These are phyloP conservation scores for Planococcus citri DNA, from an alignment of 1,140 invertebrate genomes.

Conservation along the genomic window DNA sequence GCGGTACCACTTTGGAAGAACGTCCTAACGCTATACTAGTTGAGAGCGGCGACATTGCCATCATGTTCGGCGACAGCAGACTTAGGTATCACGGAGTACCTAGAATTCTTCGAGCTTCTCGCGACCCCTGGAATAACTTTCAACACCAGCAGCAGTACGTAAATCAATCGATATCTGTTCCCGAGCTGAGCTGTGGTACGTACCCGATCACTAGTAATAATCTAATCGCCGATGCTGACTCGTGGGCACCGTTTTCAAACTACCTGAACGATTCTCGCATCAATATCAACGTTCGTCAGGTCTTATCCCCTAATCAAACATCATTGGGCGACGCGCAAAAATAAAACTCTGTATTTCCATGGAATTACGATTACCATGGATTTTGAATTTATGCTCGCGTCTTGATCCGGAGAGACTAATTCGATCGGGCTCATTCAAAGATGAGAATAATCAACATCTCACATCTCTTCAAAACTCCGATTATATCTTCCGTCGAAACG, in stretches of 20 bases:
- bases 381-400: too few relatives aligned
- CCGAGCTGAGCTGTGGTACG: background rate
- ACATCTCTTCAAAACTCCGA: constrained; percentile 15
- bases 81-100: constrained; percentile 74
- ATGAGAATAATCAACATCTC: constrained; percentile 13
- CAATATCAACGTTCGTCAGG: constrained; percentile 66
- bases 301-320: constrained; percentile 30
- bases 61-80: constrained; percentile 66
- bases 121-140: constrained; percentile 38
- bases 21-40: constrained; percentile 54
- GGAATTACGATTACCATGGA: too few relatives aligned
- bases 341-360: too few relatives aligned
- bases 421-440: background rate
- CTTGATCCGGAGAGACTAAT: too few relatives aligned
- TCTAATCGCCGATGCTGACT: constrained; percentile 25
- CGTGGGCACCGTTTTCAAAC: background rate
- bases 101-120: constrained; percentile 45
- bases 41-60: constrained; percentile 63
- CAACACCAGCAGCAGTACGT: background rate
- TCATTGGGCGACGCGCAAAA: background rate
- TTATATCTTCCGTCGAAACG: background rate
- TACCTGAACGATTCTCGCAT: constrained; percentile 39
- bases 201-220: background rate
- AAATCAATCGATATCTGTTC: background rate
- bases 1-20: constrained; percentile 49